Evolutionary conservation across 2,888 invertebrate genomes (phyloP).

Genomic region (Mantis religiosa): DNA sequence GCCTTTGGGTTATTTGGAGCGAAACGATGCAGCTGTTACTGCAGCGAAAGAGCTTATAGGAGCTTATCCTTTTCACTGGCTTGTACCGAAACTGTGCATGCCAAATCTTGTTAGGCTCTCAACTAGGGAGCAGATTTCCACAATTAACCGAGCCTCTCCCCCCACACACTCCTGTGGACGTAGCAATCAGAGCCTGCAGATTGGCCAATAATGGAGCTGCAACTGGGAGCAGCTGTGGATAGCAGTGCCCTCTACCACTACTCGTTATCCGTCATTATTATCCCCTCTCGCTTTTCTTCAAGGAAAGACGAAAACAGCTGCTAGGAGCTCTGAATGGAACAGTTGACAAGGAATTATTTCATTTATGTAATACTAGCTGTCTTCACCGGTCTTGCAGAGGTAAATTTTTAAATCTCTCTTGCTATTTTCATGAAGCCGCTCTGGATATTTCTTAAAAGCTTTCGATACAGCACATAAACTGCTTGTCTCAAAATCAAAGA

Average conservation of each 20-base stretch:
- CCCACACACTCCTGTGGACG: neutral
- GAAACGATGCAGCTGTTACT: neutral
- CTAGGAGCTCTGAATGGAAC: neutral
- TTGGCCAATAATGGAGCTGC: slow-evolving; percentile 14
- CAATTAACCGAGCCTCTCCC: neutral
- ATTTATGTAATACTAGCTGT: neutral
- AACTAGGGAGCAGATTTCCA: neutral
- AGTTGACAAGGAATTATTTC: neutral
- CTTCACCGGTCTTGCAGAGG: no score
- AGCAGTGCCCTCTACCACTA: neutral
- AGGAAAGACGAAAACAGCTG: neutral
- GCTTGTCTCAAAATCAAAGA: no score
- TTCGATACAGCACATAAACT: no score
- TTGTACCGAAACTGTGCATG: neutral
- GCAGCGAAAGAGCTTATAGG: neutral
- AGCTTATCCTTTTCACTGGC: neutral
- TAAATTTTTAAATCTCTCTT: no score
- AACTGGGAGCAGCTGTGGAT: neutral
- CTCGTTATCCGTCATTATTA: neutral
- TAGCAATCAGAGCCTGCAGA: slow-evolving; percentile 2
- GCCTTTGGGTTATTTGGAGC: neutral
- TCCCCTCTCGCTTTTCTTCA: neutral
- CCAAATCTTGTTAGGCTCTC: neutral
- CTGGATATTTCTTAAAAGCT: no score
- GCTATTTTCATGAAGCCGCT: no score